Base-by-base conservation (phyloP, 2,113 vertebrate species). In the Indri indri region DNA sequence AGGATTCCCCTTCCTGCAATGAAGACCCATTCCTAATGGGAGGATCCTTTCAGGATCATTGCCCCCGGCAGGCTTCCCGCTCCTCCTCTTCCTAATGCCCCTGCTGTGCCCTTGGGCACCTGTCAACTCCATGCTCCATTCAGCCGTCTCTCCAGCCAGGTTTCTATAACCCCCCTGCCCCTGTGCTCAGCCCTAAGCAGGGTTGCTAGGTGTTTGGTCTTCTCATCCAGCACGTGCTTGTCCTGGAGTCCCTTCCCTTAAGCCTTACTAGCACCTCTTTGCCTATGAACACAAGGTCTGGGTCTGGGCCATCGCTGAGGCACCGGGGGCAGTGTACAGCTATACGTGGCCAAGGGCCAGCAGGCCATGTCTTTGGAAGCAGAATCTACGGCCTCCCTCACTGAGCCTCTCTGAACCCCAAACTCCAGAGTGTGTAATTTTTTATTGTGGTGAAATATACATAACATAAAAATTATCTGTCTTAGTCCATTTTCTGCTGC, bases 111-210 rank as follows among this genome's bases (percentile, higher is more conserved):
- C 37, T 63, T 37, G 68, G n/a, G 71, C 10, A 65, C 74, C 74
- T 37, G 52, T 27, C 74, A 52, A 45, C 45, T 52, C 40, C 25
- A 54, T 2, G 4, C 22, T 71, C 27, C 47, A 8, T 20, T n/a
- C 25, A 76, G 42, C 27, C 16, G 3, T 32, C 32, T 30, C 22
- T 37, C 10, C 25, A 34, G 66, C 80, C 57, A 34, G 34, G 20
- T 32, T 77, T 22, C 25, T 23, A 11, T 14, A 25, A 3, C 14
- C 47, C 23, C 1, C 0, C 3, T 20, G 25, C 3, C 12, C 12
- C 8, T 11, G 20, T 20, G 50, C 23, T 45, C 20, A 10, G 11
- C 27, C 1, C 61, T 61, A n/a, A 42, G 70, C 8, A 25, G 5
- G 25, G 27, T n/a, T 6, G 11, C 76, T 42, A 22, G 54, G 8